Conservation (phyloP, 2,113 vertebrate genomes). For the Vulpes ferrilata region DNA sequence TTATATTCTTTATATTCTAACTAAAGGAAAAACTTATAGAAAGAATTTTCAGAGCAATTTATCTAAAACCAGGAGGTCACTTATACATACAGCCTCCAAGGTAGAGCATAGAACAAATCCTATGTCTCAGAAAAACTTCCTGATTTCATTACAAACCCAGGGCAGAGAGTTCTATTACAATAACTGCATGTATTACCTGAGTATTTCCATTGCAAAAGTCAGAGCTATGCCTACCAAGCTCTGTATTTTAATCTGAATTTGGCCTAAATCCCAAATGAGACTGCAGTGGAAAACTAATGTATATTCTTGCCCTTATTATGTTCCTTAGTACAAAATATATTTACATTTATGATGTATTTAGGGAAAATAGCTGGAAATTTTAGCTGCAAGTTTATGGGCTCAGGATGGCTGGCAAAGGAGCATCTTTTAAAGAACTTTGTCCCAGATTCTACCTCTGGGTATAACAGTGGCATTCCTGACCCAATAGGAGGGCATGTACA, state of each 20-base stretch:
- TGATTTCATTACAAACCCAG: slow-evolving; percentile 47
- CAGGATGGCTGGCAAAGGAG: not conserved
- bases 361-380: slow-evolving; percentile 54
- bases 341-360: slow-evolving; percentile 51
- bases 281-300: slow-evolving; percentile 29
- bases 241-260: slow-evolving; percentile 55
- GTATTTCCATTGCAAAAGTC: slow-evolving; percentile 56
- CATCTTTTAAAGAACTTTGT: not conserved
- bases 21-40: slow-evolving; percentile 15
- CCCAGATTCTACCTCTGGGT: not conserved
- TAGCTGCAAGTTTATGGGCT: not conserved
- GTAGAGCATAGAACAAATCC: not conserved
- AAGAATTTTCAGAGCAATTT: not conserved
- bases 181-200: not conserved
- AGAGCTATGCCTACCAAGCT: not conserved
- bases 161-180: slow-evolving; percentile 39
- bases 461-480: not conserved
- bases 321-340: slow-evolving; percentile 46
- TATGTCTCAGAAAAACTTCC: not conserved
- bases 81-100: not conserved
- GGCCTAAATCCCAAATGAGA: slow-evolving; percentile 62
- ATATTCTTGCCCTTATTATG: slow-evolving; percentile 60
- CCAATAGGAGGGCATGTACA: not conserved
- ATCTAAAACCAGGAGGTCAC: slow-evolving; percentile 11
- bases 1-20: not conserved